These are phyloP conservation scores for Stigmatopora nigra DNA, from an alignment of 2,113 vertebrate genomes.

Conservation along the genomic window DNA sequence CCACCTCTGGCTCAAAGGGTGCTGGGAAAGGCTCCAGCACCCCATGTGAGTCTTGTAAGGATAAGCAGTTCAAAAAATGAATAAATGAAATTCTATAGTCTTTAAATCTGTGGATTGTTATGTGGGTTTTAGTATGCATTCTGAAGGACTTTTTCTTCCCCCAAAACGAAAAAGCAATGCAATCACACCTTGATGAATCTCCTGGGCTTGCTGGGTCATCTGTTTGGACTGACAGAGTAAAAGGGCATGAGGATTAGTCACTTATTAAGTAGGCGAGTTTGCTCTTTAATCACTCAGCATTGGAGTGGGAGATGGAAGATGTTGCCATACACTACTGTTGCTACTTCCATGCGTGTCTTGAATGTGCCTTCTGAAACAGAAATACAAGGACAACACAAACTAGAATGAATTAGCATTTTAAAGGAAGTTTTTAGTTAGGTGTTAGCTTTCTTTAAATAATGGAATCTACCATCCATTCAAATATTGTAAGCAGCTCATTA, in stretches of 20 bases:
- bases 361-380: slow-evolving; percentile 1
- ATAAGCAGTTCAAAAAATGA: too few species aligned
- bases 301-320: slow-evolving; percentile 25
- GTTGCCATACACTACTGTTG: slow-evolving; percentile 2
- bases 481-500: slow-evolving; percentile 16
- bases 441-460: not conserved
- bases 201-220: slow-evolving; percentile 37
- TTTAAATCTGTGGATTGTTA: not conserved
- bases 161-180: not conserved
- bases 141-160: slow-evolving; percentile 1
- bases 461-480: not conserved
- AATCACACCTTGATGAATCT: slow-evolving; percentile 37
- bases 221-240: slow-evolving; percentile 49
- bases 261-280: slow-evolving; percentile 43
- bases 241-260: slow-evolving; percentile 53
- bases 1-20: too few species aligned
- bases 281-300: slow-evolving; percentile 49
- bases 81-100: too few species aligned
- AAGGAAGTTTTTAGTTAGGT: not conserved
- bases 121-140: not conserved
- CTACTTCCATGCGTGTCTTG: not conserved
- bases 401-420: not conserved
- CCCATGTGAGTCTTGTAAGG: too few species aligned
- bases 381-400: not conserved
- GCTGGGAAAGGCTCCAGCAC: too few species aligned